phyloP scores from a whole-genome alignment of 2,888 invertebrate species.

The Aphidius colemani region DNA sequence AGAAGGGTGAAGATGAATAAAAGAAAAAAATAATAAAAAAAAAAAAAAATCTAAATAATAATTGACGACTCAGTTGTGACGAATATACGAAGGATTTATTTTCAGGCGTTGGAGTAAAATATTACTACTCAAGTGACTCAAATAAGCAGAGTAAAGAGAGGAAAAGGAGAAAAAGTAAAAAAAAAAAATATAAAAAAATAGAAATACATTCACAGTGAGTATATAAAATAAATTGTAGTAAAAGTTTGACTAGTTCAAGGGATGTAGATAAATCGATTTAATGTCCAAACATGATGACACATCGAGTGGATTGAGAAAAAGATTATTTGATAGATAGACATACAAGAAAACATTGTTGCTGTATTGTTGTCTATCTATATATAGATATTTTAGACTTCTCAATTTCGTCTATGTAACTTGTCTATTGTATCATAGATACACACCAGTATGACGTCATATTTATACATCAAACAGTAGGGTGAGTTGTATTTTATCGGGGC shows the following conservation, averaged over 20 bases:
- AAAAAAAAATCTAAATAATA: slow-evolving; percentile 3
- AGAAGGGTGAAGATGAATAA: neutral
- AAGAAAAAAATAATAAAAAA: too few relatives aligned
- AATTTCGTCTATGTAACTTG: neutral
- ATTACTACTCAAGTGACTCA: neutral
- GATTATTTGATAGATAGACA: neutral
- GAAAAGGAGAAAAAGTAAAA: too few relatives aligned
- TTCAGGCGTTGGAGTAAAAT: neutral
- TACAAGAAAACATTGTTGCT: slow-evolving; percentile 1
- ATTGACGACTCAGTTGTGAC: slow-evolving; percentile 21
- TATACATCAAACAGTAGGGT: neutral
- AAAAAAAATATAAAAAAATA: too few relatives aligned
- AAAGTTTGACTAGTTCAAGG: neutral
- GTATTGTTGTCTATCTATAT: too few relatives aligned
- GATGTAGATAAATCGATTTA: slow-evolving; percentile 10
- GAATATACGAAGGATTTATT: slow-evolving; percentile 1
- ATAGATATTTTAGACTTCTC: neutral
- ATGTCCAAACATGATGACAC: slow-evolving; percentile 17
- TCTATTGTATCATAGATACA: neutral
- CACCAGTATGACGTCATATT: slow-evolving; percentile 12
- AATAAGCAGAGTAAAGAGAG: neutral
- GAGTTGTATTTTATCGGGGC: neutral
- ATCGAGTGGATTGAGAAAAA: neutral
- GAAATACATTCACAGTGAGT: too few relatives aligned
- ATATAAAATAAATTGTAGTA: neutral